phyloP scores from a whole-genome alignment of 2,113 vertebrate genomes.

The Castor canadensis region DNA sequence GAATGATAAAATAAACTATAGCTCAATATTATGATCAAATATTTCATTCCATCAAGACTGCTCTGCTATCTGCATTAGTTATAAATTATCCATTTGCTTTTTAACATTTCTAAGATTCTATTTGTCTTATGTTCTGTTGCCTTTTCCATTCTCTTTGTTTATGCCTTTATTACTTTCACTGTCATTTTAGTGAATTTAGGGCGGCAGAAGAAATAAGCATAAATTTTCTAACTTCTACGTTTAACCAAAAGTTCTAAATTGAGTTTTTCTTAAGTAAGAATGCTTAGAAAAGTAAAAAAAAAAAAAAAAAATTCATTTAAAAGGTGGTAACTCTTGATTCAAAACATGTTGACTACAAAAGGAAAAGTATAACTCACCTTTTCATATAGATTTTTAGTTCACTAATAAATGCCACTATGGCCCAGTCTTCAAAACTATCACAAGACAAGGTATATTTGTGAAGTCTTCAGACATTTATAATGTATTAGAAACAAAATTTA shows the following conservation, averaged over 20 bases:
- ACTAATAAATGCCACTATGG: conserved; percentile 26
- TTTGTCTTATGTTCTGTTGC: background rate
- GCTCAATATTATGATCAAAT: background rate
- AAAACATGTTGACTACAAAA: conserved; percentile 16
- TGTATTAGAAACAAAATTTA: conserved; percentile 30
- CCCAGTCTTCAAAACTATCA: background rate
- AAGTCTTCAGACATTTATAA: conserved; percentile 24
- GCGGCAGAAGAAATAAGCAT: background rate
- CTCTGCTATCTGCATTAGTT: background rate
- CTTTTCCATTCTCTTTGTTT: background rate
- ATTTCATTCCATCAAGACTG: background rate
- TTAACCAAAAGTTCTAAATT: background rate
- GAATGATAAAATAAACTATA: background rate
- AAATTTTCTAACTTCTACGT: background rate
- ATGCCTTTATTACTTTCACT: background rate
- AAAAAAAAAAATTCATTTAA: too few relatives aligned
- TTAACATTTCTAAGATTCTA: conserved; percentile 19
- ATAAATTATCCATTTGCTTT: background rate
- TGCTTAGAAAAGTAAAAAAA: conserved; percentile 16
- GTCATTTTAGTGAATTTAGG: background rate
- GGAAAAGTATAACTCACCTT: background rate
- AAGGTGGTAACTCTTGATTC: background rate
- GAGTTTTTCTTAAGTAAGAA: conserved; percentile 25
- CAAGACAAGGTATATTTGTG: background rate
- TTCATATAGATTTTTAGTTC: background rate